Conservation (phyloP, 2,888 invertebrate species). For the Isoperla grammatica region DNA sequence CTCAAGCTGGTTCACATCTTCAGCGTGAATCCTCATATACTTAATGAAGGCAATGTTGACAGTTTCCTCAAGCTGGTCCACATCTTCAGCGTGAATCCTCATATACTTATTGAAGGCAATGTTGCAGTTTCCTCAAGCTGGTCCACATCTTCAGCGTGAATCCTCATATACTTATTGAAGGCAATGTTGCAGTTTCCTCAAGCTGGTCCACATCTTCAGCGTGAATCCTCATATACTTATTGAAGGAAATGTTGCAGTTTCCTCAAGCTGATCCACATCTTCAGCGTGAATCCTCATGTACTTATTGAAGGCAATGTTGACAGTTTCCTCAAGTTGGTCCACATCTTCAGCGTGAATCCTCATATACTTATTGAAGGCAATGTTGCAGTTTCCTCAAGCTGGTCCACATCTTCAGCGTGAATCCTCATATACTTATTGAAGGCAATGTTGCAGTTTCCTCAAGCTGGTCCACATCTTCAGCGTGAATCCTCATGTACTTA, state of each 20-base stretch:
- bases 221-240: too few relatives aligned
- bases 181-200: conserved; percentile 89
- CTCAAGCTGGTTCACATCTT: conserved; percentile 95
- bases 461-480: conserved; percentile 97
- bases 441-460: conserved; percentile 86
- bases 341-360: conserved; percentile 93
- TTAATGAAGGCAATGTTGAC: conserved; percentile 77
- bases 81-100: conserved; percentile 92
- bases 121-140: conserved; percentile 90
- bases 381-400: conserved; percentile 93
- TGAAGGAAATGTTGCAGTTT: conserved; percentile 78
- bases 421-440: conserved; percentile 93
- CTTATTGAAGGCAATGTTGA: conserved; percentile 94
- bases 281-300: conserved; percentile 93
- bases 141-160: conserved; percentile 93
- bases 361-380: conserved; percentile 92
- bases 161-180: conserved; percentile 92
- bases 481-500: conserved; percentile 93
- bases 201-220: conserved; percentile 93
- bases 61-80: conserved; percentile 91
- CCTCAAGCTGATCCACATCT: conserved; percentile 91
- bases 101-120: conserved; percentile 92
- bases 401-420: conserved; percentile 90
- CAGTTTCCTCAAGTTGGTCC: conserved; percentile 88
- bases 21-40: conserved; percentile 93